Base-by-base conservation (phyloP, 1,140 invertebrate species). In the Thaumetopoea pityocampa region DNA sequence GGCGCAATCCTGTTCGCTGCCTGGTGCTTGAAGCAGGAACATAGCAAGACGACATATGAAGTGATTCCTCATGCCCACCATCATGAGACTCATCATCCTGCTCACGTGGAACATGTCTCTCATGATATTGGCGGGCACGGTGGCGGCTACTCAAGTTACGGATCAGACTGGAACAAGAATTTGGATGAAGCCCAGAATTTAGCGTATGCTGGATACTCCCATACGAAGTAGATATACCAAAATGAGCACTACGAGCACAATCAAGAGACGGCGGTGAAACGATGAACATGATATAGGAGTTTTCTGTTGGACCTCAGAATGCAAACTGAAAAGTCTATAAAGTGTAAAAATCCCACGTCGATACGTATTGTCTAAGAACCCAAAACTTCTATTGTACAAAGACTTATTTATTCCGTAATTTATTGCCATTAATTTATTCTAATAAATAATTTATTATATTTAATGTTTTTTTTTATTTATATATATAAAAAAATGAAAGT, bases 101-200 rank as follows among this genome's bases (percentile, higher is more conserved):
- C 70, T 5, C 74, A 76, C 12, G 64, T 79, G 0, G 74, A 79
- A n/a, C 77, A 80, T 14, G 30, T 71, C 0, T 45, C 68, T 8
- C 76, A 79, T 30, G 71, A 77, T 10, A 22, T 47, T 3, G 66
- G 71, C 3, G n/a, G n/a, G n/a, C 67, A 74, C 15, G 71, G 64
- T 5, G 54, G 63, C 6, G 67, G 67, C 9, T 71, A 62, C 53
- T 76, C 72, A 6, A 59, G 69, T 32, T 79, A 73, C 33, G 79
- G 79, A 4, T 56, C 67, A 2, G 79, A 84, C 61, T 84, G 79
- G 79, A 81, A 68, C 74, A 83, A 83, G 41, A 83, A 81, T 58
- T 50, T 80, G 5, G 80, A 84, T 8, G 80, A 84, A 5, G 71
- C 66, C 9, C 80, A 84, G 32, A 71, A 74, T 34, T 53, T 84